Conservation (phyloP, 2,888 invertebrate species). For the Opisthograptis luteolata region DNA sequence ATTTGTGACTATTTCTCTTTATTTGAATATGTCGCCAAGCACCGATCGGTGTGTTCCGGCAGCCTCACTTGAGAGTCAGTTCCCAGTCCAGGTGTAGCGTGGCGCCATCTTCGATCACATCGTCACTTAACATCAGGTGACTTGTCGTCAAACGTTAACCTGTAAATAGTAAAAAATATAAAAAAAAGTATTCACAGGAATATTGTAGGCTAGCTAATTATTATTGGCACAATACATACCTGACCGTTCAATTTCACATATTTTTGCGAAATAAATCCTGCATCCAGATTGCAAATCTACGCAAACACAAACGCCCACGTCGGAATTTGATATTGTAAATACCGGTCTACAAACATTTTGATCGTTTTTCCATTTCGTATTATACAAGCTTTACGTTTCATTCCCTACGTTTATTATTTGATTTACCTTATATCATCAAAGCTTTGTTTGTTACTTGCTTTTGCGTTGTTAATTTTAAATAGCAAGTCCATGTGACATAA, state of each 20-base stretch:
- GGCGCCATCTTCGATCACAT: too few species aligned
- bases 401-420: conserved; percentile 46
- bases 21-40: too few species aligned
- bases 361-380: conserved; percentile 49
- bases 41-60: too few species aligned
- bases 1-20: too few species aligned
- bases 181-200: too few species aligned
- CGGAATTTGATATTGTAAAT: conserved; percentile 53
- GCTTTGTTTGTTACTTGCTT: conserved; percentile 46
- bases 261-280: conserved; percentile 20
- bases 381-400: conserved; percentile 46
- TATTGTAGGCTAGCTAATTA: too few species aligned
- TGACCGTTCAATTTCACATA: conserved; percentile 10
- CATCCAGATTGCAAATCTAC: conserved; percentile 28
- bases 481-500: too few species aligned
- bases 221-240: not conserved
- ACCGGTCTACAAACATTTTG: conserved; percentile 48
- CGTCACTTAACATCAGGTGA: too few species aligned
- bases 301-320: conserved; percentile 33
- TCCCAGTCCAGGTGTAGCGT: too few species aligned
- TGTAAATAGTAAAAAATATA: too few species aligned
- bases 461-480: conserved; percentile 48
- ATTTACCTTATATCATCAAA: conserved; percentile 48
- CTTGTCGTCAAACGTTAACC: too few species aligned
- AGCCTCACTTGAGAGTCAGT: too few species aligned